Percentiles rank a stretch among this genome's conserved stretches.
Evolutionary conservation across 2,113 vertebrate species (phyloP).

Genomic region (Rana temporaria): DNA sequence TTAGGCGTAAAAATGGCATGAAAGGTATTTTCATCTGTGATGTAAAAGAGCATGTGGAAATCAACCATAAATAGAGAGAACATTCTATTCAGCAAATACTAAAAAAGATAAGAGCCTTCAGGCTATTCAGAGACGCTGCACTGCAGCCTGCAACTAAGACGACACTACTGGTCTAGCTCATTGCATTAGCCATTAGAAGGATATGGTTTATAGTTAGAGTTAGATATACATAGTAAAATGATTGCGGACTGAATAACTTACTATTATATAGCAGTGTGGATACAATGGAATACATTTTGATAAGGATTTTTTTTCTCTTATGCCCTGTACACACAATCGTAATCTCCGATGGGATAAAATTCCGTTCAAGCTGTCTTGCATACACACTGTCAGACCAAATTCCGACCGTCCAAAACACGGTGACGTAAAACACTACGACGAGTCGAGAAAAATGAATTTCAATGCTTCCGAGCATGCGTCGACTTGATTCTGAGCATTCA

Average conservation of each 20-base stretch:
- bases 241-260: background rate
- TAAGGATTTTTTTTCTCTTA: too few species aligned
- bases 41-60: constrained; percentile 16
- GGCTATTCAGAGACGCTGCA: constrained; percentile 19
- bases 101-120: constrained; percentile 16
- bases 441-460: too few species aligned
- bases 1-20: background rate
- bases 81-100: constrained; percentile 23
- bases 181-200: background rate
- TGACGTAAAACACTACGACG: too few species aligned
- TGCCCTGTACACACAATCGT: too few species aligned
- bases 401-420: too few species aligned
- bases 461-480: too few species aligned
- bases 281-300: background rate
- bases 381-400: too few species aligned
- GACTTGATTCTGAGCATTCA: too few species aligned
- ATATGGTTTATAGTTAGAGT: background rate
- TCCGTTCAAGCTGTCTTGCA: too few species aligned
- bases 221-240: constrained; percentile 1
- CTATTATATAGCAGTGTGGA: background rate
- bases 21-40: constrained; percentile 6
- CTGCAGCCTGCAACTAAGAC: constrained; percentile 9
- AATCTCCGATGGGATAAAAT: too few species aligned
- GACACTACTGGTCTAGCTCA: constrained; percentile 5
- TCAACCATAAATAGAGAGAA: constrained; percentile 7